Evolutionary conservation across 2,797 vertebrate genomes (phyloP), one percentile per base, ranked within the genome.

Genomic region (Bradypus variegatus): DNA sequence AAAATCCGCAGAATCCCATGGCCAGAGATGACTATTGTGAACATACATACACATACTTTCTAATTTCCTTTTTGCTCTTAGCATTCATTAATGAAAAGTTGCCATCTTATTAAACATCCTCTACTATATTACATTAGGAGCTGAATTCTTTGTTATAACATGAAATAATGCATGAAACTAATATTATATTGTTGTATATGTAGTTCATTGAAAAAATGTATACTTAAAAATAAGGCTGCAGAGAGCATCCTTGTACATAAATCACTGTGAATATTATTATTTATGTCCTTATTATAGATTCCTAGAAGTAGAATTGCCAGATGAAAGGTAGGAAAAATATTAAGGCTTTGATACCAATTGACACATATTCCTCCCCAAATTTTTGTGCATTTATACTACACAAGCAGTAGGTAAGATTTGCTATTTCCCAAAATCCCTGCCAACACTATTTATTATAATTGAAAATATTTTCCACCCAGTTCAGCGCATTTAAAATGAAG

Each of bases 391-490:
- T 94, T 91, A 73, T 81, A 72, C 7, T 78, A 18, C 3, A 33
- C 14, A 31, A 76, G 58, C 33, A 82, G 8, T 78, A 89, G 58
- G 64, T 86, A 19, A 64, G 45, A 48, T 78, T 78, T 91, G 21
- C 12, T 19, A 58, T 92, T 92, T 90, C 8, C 5, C 21, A 79
- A 92, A 86, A 23, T 5, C 21, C 2, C 21, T 79, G 6, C 15
- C 38, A 82, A 70, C 14, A 33, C 1, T 75, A 41, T 36, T 83
- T 83, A 87, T 77, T 80, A 77, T 85, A 55, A 89, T 67, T 93
- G 89, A 89, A 91, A 94, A 69, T 77, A 80, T 77, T 78, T 95
- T 82, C 18, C 1, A 79, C 19, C 92, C 25, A 48, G 10, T 33
- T 92, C 12, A 75, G 15, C 73, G 41, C 9, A 27, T 53, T 88